These are phyloP conservation scores for Chloropsis cyanopogon DNA, from an alignment of 2,113 vertebrate genomes.

Conservation along the genomic window DNA sequence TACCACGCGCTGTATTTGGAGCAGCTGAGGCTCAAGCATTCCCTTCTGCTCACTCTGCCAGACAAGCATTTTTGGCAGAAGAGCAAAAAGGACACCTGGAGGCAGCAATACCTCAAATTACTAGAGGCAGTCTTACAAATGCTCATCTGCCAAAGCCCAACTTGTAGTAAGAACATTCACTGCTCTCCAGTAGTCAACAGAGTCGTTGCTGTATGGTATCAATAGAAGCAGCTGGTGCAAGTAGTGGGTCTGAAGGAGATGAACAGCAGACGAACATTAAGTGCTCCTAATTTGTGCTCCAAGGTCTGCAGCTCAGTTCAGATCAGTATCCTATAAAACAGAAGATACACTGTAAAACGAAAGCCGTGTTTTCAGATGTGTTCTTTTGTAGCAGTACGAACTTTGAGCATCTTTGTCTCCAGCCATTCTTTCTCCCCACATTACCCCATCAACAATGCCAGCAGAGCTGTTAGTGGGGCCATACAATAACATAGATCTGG, in stretches of 20 bases:
- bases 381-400: neutral
- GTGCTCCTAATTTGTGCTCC: neutral
- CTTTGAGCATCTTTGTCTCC: constrained; percentile 27
- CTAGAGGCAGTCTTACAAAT: constrained; percentile 10
- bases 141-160: constrained; percentile 22
- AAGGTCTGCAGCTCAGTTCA: neutral
- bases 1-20: neutral
- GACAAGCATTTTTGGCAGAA: constrained; percentile 23
- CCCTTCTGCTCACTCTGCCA: constrained; percentile 16
- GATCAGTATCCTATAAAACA: neutral
- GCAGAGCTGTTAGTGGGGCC: constrained; percentile 8
- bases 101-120: constrained; percentile 31
- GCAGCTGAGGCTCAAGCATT: constrained; percentile 5
- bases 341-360: constrained; percentile 8
- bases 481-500: constrained; percentile 35
- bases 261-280: neutral
- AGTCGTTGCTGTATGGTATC: neutral
- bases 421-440: constrained; percentile 4
- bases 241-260: neutral
- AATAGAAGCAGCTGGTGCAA: constrained; percentile 33
- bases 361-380: constrained; percentile 22
- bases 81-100: constrained; percentile 60
- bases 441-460: neutral
- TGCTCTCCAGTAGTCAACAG: constrained; percentile 1
- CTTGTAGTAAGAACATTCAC: neutral